phyloP scores from a whole-genome alignment of 2,113 vertebrate species.

The Salvelinus sp. region DNA sequence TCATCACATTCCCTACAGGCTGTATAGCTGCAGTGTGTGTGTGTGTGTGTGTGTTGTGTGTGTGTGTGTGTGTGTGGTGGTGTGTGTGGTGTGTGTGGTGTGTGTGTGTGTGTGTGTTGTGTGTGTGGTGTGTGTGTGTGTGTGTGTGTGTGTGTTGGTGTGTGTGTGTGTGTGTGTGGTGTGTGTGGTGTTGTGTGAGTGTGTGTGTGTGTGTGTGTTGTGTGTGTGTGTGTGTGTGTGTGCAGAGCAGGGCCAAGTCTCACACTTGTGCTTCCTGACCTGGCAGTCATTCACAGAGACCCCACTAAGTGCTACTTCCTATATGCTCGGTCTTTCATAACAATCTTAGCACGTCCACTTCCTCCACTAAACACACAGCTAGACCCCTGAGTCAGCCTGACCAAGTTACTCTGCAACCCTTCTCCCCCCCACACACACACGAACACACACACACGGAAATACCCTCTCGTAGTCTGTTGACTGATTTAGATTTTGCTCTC shows the following conservation, averaged over 20 bases:
- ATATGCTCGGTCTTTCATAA: constrained; percentile 37
- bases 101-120: too few relatives aligned
- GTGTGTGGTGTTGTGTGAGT: constrained; percentile 31
- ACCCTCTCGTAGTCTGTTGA: background rate
- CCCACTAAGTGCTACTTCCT: constrained; percentile 91
- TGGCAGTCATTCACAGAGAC: constrained; percentile 88
- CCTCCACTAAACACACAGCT: background rate
- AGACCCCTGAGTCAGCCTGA: too few relatives aligned
- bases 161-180: constrained; percentile 25
- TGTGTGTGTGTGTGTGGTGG: too few relatives aligned
- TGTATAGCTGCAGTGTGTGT: constrained; percentile 67
- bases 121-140: constrained; percentile 27
- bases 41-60: too few relatives aligned
- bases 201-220: constrained; percentile 3
- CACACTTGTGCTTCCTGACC: constrained; percentile 91
- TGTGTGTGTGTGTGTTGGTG: background rate
- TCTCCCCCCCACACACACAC: constrained; percentile 13
- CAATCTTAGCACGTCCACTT: background rate
- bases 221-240: constrained; percentile 17
- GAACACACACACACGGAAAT: background rate
- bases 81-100: too few relatives aligned
- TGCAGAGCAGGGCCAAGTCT: constrained; percentile 79
- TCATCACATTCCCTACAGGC: constrained; percentile 76
- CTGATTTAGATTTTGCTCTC: constrained; percentile 19
- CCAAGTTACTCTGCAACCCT: constrained; percentile 6